Base-by-base conservation (phyloP, 2,113 vertebrate species). In the Oreochromis spilurus region DNA sequence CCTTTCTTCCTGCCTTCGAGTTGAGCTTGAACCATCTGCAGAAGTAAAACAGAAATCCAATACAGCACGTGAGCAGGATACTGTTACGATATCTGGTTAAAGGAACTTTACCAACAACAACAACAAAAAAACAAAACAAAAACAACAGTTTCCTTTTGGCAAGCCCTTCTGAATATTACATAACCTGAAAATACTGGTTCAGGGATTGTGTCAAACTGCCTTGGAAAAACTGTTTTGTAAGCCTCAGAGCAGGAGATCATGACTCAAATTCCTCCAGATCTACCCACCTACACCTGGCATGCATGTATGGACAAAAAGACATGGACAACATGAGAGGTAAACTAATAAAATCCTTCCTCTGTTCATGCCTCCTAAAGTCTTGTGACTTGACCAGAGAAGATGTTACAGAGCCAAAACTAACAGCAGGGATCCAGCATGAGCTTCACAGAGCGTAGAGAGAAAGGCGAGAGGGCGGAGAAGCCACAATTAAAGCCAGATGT, bases 11-110 rank as follows among this genome's bases (percentile, higher is more conserved):
- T 0, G 95, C 83, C 94, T 99, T 99, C 3, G 99, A 99, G 90
- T 96, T 97, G 3, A 99, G 96, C 89, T 97, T 98, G 93, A 98
- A 96, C 99, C 99, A 99, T 92, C 99, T 99, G 93, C 4, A 93
- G 88, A 2, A 60, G 83, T 9, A 85, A 45, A 79, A 17, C 7
- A 83, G 78, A 57, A 87, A 58, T 31, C 19, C 17, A 38, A 7
- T 2, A 54, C 45, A 70, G 34, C 34, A 55, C 19, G 40, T 52
- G 50, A 54, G 6, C 60, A 43, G n/a, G 21, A 21, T 16, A 29
- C 26, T 24, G 78, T 8, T 10, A 5, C 26, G 1, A n/a, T 29
- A 48, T 79, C 4, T 70, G 12, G 21, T 65, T 57, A 52, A 65
- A 85, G 9, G 43, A 81, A 72, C 43, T 45, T 45, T 50, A 40